Evolutionary conservation across 2,797 vertebrate species (phyloP), one percentile per base, ranked within the genome.

Genomic region (Serranus cabrilla): DNA sequence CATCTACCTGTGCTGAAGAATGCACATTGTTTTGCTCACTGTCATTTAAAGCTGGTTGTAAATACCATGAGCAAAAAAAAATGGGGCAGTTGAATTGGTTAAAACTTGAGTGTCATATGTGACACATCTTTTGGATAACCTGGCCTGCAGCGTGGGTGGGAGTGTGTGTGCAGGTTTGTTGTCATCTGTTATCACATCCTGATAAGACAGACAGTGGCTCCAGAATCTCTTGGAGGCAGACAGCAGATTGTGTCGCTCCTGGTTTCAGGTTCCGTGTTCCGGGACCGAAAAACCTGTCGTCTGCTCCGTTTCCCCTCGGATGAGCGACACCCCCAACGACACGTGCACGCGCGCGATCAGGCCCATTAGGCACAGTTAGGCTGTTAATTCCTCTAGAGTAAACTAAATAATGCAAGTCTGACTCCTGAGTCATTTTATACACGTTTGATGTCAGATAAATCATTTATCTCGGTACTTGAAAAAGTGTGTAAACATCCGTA

Each of bases 111-210:
- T 90, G 91, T 87, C 68, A 80, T 16, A 71, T 65, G 7, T 78
- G 76, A 75, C 84, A 86, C 82, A 77, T 84, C n/a, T 58, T 68
- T 23, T 51, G 78, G 72, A 87, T 71, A 84, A 82, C 74, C 54
- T 76, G 83, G 81, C 81, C 84, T 58, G 86, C 87, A 87, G 87
- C 82, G 82, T 93, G 91, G 85, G 91, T 92, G 93, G 89, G 91
- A 84, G 84, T 55, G 51, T 64, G 71, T 73, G 54, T 73, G 83
- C 71, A 85, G 90, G 90, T 94, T 93, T 93, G 94, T 94, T 94
- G 94, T 94, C 91, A 77, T 95, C 94, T 93, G 93, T 95, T 96
- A 96, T 95, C 95, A 89, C 90, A 68, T 92, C 79, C 90, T 74
- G 94, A 95, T 95, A 95, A 94, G 77, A 58, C 89, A 80, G 90